These are phyloP conservation scores for Lasioglossum leucozonium DNA, from an alignment of 2,888 invertebrate species.

Conservation along the genomic window DNA sequence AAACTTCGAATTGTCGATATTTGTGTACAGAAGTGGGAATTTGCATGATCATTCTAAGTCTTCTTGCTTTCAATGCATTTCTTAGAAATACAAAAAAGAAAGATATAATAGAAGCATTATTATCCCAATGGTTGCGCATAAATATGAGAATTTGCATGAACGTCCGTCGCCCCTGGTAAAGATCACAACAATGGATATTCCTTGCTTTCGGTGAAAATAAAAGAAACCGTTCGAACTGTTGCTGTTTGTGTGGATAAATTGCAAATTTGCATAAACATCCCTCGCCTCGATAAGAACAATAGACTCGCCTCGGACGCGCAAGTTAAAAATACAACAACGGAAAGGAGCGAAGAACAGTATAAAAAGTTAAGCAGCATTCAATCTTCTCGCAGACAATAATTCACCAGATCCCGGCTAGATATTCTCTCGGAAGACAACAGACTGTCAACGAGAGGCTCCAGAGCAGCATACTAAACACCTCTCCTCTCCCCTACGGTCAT, in stretches of 20 bases:
- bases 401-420: conserved; percentile 3
- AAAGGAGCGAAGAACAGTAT: background rate
- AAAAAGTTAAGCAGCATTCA: conserved; percentile 1
- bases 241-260: background rate
- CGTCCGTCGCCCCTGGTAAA: background rate
- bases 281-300: background rate
- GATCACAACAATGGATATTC: background rate
- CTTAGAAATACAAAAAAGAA: background rate
- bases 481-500: background rate
- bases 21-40: background rate
- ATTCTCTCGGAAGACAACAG: background rate
- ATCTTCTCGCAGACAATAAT: conserved; percentile 1
- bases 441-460: background rate
- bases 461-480: background rate
- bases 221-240: background rate
- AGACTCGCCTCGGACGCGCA: background rate
- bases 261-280: background rate
- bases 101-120: background rate
- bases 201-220: background rate
- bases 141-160: background rate
- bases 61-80: background rate
- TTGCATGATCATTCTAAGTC: too few relatives aligned
- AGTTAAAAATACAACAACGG: background rate
- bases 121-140: background rate
- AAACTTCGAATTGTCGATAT: too few relatives aligned